Evolutionary conservation across 2,888 invertebrate species (phyloP), one percentile per base, ranked within the genome.

Genomic region (Blastobasis lacticolella): DNA sequence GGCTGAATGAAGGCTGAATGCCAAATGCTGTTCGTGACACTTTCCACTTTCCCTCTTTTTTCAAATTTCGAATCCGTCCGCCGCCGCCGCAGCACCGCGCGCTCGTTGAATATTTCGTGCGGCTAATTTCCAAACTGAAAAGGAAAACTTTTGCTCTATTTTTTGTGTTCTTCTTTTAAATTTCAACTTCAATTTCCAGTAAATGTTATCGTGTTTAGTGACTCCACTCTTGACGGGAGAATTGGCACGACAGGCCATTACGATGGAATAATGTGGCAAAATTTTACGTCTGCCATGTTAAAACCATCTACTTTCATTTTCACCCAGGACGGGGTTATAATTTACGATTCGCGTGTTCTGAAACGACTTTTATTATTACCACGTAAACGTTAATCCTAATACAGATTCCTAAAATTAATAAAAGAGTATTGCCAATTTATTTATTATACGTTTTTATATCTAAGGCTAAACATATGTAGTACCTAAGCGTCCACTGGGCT

Each of bases 11-110:
- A 23, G 23, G 79, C 81, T 80, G 84, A 81, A 83, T 83, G 76
- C 81, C 81, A 81, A 84, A 85, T 79, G 78, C 63, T 63, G 74
- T 78, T 78, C 83, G 83, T 86, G 85, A 83, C 85, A 84, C 73
- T 80, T 78, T 77, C 73, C 80, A 85, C 82, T 87, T 82, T 86
- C 80, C 60, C 78, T 73, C 67, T 76, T 78, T 78, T 46, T 51
- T 46, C 38, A 9, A 10, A 42, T 42, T 42, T 9, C 42, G n/a
- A n/a, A n/a, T 5, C 45, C 45, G 10, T 45, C 10, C 8, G 7
- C 23, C 23, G 45, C 9, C 23, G 10, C 23, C 23, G 10, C 6
- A 68, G 62, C 69, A 62, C 60, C 62, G 64, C 61, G 60, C 63
- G 63, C 61, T 66, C 66, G 60, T 60, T 70, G 71, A 75, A 79